These are phyloP conservation scores for Temnopleurus reevesii DNA, from an alignment of 53 echinoderm and acorn worm species.

Conservation along the genomic window DNA sequence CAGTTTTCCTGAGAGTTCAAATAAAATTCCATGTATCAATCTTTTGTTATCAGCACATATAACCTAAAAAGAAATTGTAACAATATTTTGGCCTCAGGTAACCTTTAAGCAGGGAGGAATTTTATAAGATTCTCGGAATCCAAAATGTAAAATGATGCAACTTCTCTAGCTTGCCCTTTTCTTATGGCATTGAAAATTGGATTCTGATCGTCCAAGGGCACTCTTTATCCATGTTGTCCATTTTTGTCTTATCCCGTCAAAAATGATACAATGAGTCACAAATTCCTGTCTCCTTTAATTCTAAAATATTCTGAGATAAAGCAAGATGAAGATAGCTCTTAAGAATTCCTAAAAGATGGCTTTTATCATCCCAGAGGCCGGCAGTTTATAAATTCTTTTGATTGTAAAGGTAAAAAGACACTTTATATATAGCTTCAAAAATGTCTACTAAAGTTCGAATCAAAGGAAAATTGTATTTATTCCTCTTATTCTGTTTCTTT, in stretches of 20 bases:
- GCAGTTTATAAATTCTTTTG: background rate
- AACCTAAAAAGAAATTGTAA: no score
- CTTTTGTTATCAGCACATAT: no score
- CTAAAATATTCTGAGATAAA: background rate
- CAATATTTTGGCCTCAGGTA: no score
- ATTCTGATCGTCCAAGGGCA: background rate
- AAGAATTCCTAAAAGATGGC: no score
- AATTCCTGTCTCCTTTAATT: background rate
- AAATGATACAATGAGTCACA: background rate
- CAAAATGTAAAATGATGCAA: no score
- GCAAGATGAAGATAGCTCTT: background rate
- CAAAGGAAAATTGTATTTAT: background rate
- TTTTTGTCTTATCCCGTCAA: constrained; percentile 1
- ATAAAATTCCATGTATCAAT: no score
- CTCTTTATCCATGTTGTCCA: background rate
- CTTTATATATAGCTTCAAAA: background rate
- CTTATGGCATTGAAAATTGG: background rate
- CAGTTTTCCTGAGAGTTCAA: no score
- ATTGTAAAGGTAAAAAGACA: background rate
- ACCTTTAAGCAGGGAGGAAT: no score
- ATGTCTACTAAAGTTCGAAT: background rate
- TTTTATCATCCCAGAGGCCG: no score
- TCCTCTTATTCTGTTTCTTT: background rate
- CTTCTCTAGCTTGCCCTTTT: no score
- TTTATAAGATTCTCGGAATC: no score